A percentile compares a stretch with the other conserved stretches of the same genome.
phyloP scores from a whole-genome alignment of 2,113 vertebrate genomes.

The Alethe castanea region DNA sequence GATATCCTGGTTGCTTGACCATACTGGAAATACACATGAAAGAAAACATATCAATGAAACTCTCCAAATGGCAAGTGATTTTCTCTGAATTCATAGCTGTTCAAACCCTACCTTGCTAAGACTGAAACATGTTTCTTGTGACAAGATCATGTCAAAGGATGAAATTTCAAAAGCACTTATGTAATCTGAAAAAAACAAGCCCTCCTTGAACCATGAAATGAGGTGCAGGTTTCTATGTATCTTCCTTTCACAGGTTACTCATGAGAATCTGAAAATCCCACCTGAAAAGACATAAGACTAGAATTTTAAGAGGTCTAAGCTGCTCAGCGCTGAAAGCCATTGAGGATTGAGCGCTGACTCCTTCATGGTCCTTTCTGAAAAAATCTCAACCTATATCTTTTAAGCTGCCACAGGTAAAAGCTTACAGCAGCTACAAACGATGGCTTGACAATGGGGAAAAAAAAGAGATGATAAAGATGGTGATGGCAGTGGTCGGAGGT shows the following conservation, averaged over 20 bases:
- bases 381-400: conserved; percentile 36
- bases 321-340: conserved; percentile 24
- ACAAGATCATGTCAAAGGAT: conserved; percentile 35
- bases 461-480: conserved; percentile 24
- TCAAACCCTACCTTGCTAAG: not conserved
- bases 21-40: conserved; percentile 4
- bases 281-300: conserved; percentile 30
- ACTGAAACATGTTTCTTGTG: not conserved
- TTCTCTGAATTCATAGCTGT: not conserved
- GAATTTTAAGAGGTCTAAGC: conserved; percentile 51
- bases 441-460: not conserved
- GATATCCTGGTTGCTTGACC: not conserved
- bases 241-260: conserved; percentile 23
- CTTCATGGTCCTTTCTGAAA: conserved; percentile 33
- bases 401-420: conserved; percentile 46
- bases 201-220: conserved; percentile 30
- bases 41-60: not conserved
- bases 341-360: conserved; percentile 32
- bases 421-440: conserved; percentile 43
- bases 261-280: conserved; percentile 39
- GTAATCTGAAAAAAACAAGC: conserved; percentile 28
- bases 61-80: conserved; percentile 13
- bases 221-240: not conserved
- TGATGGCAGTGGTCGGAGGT: not conserved
- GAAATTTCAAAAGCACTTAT: conserved; percentile 50